phyloP scores from a whole-genome alignment of 2,888 invertebrate species.

The Gerris lacustris region DNA sequence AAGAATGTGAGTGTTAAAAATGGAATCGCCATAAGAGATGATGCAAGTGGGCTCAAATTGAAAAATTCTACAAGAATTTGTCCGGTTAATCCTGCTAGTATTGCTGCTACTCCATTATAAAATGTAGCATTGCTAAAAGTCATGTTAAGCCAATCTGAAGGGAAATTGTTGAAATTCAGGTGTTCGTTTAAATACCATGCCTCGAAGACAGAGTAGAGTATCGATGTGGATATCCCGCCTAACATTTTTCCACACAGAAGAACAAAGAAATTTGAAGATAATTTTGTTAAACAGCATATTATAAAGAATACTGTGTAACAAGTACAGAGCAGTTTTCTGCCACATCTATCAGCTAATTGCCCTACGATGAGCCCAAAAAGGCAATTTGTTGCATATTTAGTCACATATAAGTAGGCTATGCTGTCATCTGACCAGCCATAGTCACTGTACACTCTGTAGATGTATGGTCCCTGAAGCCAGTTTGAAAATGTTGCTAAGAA shows the following conservation, averaged over 20 bases:
- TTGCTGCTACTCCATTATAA: constrained; percentile 46
- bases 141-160: constrained; percentile 44
- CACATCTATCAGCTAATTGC: constrained; percentile 44
- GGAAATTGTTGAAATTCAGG: constrained; percentile 43
- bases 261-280: constrained; percentile 30
- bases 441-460: constrained; percentile 45
- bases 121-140: constrained; percentile 46
- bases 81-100: constrained; percentile 44
- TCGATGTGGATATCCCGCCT: constrained; percentile 46
- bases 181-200: constrained; percentile 50
- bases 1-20: constrained; percentile 42
- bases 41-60: constrained; percentile 43
- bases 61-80: constrained; percentile 42
- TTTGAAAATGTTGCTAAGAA: constrained; percentile 46
- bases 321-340: constrained; percentile 43
- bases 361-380: constrained; percentile 44
- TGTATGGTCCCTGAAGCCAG: constrained; percentile 49
- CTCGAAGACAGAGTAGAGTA: constrained; percentile 47
- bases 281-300: constrained; percentile 32
- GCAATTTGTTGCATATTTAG: constrained; percentile 46
- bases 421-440: constrained; percentile 43
- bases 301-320: constrained; percentile 40
- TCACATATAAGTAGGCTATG: constrained; percentile 45
- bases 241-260: constrained; percentile 42
- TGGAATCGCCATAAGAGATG: constrained; percentile 48